Conservation (phyloP, 2,888 invertebrate species). For the Allophyes oxyacanthae region DNA sequence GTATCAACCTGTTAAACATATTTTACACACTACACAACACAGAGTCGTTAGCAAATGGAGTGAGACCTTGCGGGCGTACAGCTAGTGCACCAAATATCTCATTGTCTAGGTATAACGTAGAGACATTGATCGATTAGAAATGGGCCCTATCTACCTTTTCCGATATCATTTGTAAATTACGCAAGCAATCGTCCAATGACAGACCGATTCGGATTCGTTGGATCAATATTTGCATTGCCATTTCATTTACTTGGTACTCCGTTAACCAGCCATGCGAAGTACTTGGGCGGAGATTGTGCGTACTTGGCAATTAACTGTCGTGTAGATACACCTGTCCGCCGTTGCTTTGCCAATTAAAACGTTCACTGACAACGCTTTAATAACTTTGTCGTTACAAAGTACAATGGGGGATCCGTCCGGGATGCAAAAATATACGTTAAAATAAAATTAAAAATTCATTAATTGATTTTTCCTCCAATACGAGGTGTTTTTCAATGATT, state of each 20-base stretch:
- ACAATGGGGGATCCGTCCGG: background rate
- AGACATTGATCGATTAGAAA: too few species aligned
- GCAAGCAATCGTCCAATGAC: too few species aligned
- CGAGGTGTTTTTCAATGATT: too few species aligned
- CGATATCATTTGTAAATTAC: too few species aligned
- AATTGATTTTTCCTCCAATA: too few species aligned
- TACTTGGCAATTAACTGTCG: slow-evolving; percentile 35
- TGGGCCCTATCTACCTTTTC: too few species aligned
- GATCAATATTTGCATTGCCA: background rate
- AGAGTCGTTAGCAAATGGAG: too few species aligned
- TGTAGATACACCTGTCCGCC: slow-evolving; percentile 31
- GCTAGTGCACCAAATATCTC: too few species aligned
- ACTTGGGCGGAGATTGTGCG: slow-evolving; percentile 4
- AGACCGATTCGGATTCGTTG: too few species aligned
- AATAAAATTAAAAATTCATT: background rate
- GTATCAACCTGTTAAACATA: slow-evolving; percentile 25
- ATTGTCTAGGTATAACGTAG: too few species aligned
- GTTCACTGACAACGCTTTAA: slow-evolving; percentile 34
- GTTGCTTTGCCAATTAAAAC: slow-evolving; percentile 38
- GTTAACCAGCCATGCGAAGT: slow-evolving; percentile 19
- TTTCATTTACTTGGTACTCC: slow-evolving; percentile 17
- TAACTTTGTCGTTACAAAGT: slow-evolving; percentile 27
- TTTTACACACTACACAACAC: slow-evolving; percentile 9
- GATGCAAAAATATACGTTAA: background rate
- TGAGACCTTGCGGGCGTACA: too few species aligned